Percentiles rank a stretch among this genome's conserved stretches.
Evolutionary conservation across 2,113 vertebrate species (phyloP).

Genomic region (Strix aluco): DNA sequence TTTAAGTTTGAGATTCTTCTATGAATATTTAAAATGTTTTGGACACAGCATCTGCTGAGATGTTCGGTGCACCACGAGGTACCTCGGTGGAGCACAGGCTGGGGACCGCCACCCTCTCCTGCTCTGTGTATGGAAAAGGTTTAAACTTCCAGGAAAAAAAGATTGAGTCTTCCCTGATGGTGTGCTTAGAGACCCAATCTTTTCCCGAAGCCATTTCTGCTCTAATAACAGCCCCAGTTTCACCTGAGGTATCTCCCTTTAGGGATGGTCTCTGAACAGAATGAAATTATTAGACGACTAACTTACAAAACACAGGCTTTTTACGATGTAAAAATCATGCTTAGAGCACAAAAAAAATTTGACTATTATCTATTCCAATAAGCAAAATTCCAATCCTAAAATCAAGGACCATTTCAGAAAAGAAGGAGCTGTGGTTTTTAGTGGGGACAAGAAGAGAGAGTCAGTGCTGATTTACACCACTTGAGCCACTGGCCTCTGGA

Average conservation of each 20-base stretch:
- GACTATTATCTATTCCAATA: background rate
- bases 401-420: background rate
- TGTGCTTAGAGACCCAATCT: background rate
- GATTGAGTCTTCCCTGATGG: background rate
- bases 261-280: background rate
- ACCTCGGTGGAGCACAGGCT: background rate
- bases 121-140: background rate
- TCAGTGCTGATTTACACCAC: background rate
- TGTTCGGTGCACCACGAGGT: background rate
- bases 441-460: background rate
- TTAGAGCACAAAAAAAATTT: background rate
- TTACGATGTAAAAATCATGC: background rate
- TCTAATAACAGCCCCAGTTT: background rate
- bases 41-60: background rate
- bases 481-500: background rate
- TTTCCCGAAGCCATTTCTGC: background rate
- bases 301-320: background rate
- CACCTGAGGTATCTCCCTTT: background rate
- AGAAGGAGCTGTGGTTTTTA: background rate
- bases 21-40: background rate
- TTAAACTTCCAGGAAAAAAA: background rate
- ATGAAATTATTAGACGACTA: background rate
- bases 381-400: background rate
- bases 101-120: fast-evolving
- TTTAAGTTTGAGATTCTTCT: background rate